These are phyloP conservation scores for Onychomys leucogaster DNA, from an alignment of 2,797 vertebrate species.

Conservation along the genomic window DNA sequence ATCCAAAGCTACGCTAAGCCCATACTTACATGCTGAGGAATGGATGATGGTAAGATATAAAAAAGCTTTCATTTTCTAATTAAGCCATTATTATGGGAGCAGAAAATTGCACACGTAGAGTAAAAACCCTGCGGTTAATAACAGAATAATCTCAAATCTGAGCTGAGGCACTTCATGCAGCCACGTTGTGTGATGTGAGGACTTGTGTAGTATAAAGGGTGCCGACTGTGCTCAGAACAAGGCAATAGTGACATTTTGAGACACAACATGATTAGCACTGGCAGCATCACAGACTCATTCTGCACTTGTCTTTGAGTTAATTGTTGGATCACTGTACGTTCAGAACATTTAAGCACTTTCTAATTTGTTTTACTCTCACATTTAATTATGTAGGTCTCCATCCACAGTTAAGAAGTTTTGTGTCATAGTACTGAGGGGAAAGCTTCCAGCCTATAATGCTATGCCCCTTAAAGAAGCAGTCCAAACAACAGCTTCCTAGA, in stretches of 20 bases:
- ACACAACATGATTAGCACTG: neutral
- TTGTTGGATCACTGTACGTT: neutral
- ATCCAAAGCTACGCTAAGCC: neutral
- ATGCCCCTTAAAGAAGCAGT: neutral
- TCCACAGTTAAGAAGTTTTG: neutral
- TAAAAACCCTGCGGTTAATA: neutral
- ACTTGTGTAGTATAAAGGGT: neutral
- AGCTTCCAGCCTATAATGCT: neutral
- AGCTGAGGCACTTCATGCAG: no score
- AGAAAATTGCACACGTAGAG: neutral
- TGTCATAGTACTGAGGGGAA: neutral
- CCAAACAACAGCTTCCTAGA: neutral
- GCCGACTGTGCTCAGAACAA: no score
- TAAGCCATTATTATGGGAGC: neutral
- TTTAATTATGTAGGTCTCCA: neutral
- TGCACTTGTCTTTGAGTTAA: neutral
- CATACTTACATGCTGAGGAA: neutral
- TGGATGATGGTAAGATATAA: neutral
- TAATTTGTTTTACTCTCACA: neutral
- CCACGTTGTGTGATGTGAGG: neutral
- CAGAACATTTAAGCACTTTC: neutral
- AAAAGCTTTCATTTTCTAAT: neutral
- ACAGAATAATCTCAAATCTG: neutral
- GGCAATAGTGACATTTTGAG: neutral
- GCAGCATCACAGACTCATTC: neutral